These are phyloP conservation scores for Danio aesculapii DNA, from an alignment of 2,797 vertebrate genomes.

Conservation along the genomic window DNA sequence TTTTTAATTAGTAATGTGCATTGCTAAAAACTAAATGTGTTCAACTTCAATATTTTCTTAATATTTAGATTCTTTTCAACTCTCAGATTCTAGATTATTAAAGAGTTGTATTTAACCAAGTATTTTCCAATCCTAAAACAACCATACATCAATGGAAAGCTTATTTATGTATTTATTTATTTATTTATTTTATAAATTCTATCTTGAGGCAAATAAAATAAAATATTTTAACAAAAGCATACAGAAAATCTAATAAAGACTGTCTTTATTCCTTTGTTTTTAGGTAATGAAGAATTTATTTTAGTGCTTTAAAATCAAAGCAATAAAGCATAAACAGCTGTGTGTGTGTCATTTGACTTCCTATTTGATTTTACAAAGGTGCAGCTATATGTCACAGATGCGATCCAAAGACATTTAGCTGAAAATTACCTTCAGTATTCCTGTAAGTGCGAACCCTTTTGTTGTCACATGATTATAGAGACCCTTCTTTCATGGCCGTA, in stretches of 20 bases:
- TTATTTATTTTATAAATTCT: too few species aligned
- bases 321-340: background rate
- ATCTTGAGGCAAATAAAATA: too few species aligned
- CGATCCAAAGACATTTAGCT: conserved; percentile 20
- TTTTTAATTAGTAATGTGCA: too few species aligned
- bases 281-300: background rate
- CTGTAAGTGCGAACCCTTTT: conserved; percentile 37
- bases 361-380: background rate
- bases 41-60: too few species aligned
- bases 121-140: too few species aligned
- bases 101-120: too few species aligned
- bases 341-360: background rate
- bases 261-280: background rate
- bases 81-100: too few species aligned
- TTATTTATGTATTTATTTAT: too few species aligned
- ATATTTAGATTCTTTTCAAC: too few species aligned
- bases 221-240: background rate
- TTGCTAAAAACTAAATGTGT: too few species aligned
- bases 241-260: background rate
- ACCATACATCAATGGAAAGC: too few species aligned
- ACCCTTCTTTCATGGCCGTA: conserved; percentile 48
- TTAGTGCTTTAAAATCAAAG: background rate
- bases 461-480: conserved; percentile 62
- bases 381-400: background rate
- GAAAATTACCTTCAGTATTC: conserved; percentile 41